Percentiles rank a stretch among this genome's conserved stretches.
phyloP scores from a whole-genome alignment of 2,888 invertebrate species.

The Mystacides longicornis region DNA sequence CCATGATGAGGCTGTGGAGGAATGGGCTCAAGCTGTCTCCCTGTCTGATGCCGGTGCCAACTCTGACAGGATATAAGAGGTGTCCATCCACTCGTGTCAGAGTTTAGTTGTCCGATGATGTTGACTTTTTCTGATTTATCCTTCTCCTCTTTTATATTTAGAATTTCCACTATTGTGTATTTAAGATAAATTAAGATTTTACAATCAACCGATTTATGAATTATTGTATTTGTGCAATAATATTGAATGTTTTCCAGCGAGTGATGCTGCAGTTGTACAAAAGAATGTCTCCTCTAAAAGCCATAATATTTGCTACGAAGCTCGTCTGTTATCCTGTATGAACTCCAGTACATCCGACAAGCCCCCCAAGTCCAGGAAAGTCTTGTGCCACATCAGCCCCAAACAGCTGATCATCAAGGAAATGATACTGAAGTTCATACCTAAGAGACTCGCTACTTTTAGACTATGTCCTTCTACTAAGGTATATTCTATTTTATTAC shows the following conservation, averaged over 20 bases:
- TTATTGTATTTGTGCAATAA: no score
- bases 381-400: constrained; percentile 83
- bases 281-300: constrained; percentile 81
- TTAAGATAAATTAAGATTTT: no score
- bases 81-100: no score
- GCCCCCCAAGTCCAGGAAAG: constrained; percentile 72
- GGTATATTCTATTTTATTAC: constrained; percentile 39
- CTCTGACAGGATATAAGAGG: no score
- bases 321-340: constrained; percentile 55
- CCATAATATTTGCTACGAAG: constrained; percentile 82
- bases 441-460: constrained; percentile 85
- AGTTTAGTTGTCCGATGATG: no score
- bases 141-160: no score
- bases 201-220: no score
- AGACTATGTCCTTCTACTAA: constrained; percentile 91
- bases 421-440: constrained; percentile 87
- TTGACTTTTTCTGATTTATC: no score
- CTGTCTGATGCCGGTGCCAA: no score
- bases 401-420: constrained; percentile 89
- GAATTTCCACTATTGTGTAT: no score
- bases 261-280: constrained; percentile 76
- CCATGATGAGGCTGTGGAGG: no score
- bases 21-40: no score
- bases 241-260: constrained; percentile 52
- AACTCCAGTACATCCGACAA: constrained; percentile 47